A percentile compares a stretch with the other conserved stretches of the same genome.
Conservation (phyloP, 2,888 invertebrate genomes). For the Orgyia antiqua region DNA sequence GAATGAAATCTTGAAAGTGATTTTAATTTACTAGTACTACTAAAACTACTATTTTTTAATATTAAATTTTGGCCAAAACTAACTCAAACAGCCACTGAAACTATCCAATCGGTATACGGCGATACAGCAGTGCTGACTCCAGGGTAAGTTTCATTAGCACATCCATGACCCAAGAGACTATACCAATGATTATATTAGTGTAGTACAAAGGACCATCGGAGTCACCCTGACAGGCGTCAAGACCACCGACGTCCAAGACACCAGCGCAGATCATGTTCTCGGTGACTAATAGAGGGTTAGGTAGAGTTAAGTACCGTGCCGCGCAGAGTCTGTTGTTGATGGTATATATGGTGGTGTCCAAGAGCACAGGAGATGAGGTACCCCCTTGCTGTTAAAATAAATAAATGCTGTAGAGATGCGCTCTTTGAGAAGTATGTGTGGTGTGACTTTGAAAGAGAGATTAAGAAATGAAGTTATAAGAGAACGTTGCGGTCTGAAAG, state of each 20-base stretch:
- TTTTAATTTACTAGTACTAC: too few species aligned
- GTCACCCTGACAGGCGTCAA: slow-evolving; percentile 60
- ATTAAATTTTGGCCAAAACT: too few species aligned
- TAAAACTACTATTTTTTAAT: too few species aligned
- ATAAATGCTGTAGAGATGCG: too few species aligned
- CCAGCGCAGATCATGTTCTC: slow-evolving; percentile 58
- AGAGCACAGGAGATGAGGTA: slow-evolving; percentile 7
- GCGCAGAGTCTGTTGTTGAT: slow-evolving; percentile 11
- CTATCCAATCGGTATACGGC: slow-evolving; percentile 44
- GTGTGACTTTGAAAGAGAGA: too few species aligned
- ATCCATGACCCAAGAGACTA: slow-evolving; percentile 69
- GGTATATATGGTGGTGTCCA: slow-evolving; percentile 11
- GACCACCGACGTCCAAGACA: slow-evolving; percentile 36
- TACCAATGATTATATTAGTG: slow-evolving; percentile 47
- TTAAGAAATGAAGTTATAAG: too few species aligned
- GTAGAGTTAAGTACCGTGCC: slow-evolving; percentile 8
- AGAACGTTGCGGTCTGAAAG: too few species aligned
- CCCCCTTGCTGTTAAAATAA: slow-evolving; percentile 3
- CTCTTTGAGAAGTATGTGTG: too few species aligned
- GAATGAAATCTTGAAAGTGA: too few species aligned
- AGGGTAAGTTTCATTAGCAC: slow-evolving; percentile 59
- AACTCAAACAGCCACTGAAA: slow-evolving; percentile 12
- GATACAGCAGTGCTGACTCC: slow-evolving; percentile 63
- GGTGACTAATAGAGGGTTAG: slow-evolving; percentile 25
- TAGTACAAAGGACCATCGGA: slow-evolving; percentile 68